phyloP scores from a whole-genome alignment of 2,888 invertebrate genomes.

The Aspidiotus rigidus region DNA sequence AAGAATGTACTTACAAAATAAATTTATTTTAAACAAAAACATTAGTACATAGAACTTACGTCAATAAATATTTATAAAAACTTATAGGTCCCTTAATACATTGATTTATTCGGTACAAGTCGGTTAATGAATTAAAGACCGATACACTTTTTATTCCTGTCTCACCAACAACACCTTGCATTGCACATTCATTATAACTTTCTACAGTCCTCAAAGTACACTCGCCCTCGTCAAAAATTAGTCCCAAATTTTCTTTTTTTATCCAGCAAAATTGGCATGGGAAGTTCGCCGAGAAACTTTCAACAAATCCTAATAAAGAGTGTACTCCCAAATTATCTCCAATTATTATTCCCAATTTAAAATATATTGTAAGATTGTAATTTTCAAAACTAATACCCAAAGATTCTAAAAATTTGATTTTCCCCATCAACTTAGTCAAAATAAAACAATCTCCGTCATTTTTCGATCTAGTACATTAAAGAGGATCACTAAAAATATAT shows the following conservation, averaged over 20 bases:
- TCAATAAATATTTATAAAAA: no score
- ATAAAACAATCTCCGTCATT: not conserved
- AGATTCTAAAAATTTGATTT: constrained; percentile 5
- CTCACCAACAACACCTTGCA: not conserved
- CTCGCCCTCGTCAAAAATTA: not conserved
- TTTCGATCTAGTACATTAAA: not conserved
- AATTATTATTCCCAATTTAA: not conserved
- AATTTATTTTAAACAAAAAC: no score
- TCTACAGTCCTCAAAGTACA: not conserved
- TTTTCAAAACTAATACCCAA: not conserved
- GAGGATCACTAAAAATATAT: not conserved
- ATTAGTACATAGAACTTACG: no score
- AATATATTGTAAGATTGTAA: not conserved
- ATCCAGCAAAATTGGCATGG: not conserved
- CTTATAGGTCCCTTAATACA: no score
- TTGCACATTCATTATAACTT: not conserved
- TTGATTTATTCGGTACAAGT: not conserved
- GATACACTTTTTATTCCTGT: not conserved
- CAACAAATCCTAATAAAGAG: not conserved
- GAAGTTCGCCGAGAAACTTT: not conserved
- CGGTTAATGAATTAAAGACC: not conserved
- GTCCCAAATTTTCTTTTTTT: not conserved
- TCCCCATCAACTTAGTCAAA: not conserved
- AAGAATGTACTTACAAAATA: no score
- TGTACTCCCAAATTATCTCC: constrained; percentile 13